Evolutionary conservation across 2,888 invertebrate genomes (phyloP).

Genomic region (Entomobrya proxima): DNA sequence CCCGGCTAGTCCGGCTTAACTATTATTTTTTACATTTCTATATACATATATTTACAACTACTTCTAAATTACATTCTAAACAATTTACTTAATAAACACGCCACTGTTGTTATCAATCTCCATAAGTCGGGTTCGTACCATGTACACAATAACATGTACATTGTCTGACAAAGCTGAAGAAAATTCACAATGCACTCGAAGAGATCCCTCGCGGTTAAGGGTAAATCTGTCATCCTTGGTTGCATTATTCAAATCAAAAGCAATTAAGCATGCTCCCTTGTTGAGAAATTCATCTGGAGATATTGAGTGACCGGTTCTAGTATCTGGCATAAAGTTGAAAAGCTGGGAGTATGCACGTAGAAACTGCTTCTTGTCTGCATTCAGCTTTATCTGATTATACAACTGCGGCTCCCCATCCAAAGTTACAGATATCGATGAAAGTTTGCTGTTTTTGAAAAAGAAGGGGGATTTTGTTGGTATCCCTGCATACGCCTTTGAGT

Average conservation of each 20-base stretch:
- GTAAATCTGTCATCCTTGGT: not conserved
- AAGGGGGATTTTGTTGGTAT: not conserved
- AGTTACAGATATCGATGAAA: not conserved
- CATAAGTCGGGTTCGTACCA: no score
- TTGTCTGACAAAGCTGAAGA: not conserved
- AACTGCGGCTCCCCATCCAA: not conserved
- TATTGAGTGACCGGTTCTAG: not conserved
- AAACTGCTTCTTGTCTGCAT: not conserved
- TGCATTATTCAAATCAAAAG: not conserved
- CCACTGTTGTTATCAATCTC: no score
- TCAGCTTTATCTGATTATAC: not conserved
- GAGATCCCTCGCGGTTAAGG: not conserved
- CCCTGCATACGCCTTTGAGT: not conserved
- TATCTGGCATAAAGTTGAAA: not conserved
- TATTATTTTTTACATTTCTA: no score
- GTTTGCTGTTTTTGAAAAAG: not conserved
- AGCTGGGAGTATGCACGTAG: not conserved
- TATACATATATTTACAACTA: no score
- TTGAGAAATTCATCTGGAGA: not conserved
- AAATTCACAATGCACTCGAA: not conserved
- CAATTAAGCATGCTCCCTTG: not conserved
- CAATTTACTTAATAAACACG: no score
- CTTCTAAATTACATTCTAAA: no score
- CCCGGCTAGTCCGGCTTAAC: no score
- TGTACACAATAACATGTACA: no score